Percentiles rank a stretch among this genome's conserved stretches.
Conservation (phyloP, 1,140 invertebrate species). For the Bombus superbus region DNA sequence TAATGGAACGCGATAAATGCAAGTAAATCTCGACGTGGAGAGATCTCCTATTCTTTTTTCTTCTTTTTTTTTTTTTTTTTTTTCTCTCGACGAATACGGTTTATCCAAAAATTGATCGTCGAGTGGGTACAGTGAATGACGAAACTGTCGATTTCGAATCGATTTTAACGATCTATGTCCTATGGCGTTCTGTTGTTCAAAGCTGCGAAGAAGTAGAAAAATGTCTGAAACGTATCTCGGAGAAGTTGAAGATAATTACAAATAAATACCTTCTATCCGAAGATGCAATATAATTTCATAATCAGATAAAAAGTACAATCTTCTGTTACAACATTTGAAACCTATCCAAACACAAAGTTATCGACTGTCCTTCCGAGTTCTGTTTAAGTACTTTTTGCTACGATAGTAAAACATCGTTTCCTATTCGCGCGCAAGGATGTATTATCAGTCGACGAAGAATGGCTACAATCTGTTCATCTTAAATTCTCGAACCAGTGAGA, state of each 20-base stretch:
- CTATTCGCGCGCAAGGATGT: constrained; percentile 61
- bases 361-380: not conserved
- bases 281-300: not conserved
- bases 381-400: not conserved
- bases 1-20: constrained; percentile 58
- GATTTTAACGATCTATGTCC: not conserved
- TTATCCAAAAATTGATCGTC: constrained; percentile 6
- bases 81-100: not conserved
- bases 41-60: constrained; percentile 13
- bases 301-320: not conserved
- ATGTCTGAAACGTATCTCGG: not conserved
- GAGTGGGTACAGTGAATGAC: not conserved
- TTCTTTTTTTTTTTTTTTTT: not conserved
- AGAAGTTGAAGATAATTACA: not conserved
- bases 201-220: not conserved
- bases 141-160: constrained; percentile 1
- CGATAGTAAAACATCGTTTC: constrained; percentile 52
- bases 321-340: not conserved
- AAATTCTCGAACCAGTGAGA: too few relatives aligned
- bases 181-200: not conserved
- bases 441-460: not conserved
- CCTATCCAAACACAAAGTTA: not conserved
- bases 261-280: not conserved
- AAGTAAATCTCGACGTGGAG: constrained; percentile 26
- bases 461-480: too few relatives aligned